A percentile compares a stretch with the other conserved stretches of the same genome.
Evolutionary conservation across 2,113 vertebrate species (phyloP).

Genomic region (Triplophysa rosa): DNA sequence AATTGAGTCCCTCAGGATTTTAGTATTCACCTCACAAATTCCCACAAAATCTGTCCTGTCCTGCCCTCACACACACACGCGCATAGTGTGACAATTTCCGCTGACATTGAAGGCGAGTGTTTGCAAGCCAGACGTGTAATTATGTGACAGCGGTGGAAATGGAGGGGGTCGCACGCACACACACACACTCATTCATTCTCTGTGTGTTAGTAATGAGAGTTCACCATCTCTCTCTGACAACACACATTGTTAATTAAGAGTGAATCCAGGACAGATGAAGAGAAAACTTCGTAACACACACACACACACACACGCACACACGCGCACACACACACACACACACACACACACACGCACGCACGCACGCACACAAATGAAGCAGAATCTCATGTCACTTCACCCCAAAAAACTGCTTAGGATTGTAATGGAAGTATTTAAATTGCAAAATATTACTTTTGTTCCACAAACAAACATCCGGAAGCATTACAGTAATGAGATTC

Average conservation of each 20-base stretch:
- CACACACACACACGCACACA: no score
- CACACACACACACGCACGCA: constrained; percentile 31
- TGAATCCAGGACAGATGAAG: constrained; percentile 31
- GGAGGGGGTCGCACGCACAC: constrained; percentile 33
- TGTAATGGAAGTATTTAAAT: no score
- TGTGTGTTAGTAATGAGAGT: constrained; percentile 51
- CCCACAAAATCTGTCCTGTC: constrained; percentile 30
- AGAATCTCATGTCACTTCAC: no score
- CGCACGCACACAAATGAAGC: constrained; percentile 23
- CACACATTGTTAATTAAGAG: constrained; percentile 53
- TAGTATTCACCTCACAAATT: constrained; percentile 38
- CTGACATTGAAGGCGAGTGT: constrained; percentile 53
- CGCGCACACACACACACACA: no score
- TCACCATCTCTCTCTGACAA: constrained; percentile 45
- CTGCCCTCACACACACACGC: not conserved
- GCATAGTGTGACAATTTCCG: constrained; percentile 46
- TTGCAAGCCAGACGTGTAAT: constrained; percentile 57
- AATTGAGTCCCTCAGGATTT: constrained; percentile 2
- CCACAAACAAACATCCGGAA: no score
- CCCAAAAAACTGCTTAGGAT: no score
- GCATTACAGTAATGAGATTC: no score
- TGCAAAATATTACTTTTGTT: no score
- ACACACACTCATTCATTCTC: not conserved
- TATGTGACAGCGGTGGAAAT: constrained; percentile 56
- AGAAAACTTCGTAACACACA: constrained; percentile 56